These are phyloP conservation scores for Ctenicera cuprea DNA, from an alignment of 2,888 invertebrate genomes.

Conservation along the genomic window DNA sequence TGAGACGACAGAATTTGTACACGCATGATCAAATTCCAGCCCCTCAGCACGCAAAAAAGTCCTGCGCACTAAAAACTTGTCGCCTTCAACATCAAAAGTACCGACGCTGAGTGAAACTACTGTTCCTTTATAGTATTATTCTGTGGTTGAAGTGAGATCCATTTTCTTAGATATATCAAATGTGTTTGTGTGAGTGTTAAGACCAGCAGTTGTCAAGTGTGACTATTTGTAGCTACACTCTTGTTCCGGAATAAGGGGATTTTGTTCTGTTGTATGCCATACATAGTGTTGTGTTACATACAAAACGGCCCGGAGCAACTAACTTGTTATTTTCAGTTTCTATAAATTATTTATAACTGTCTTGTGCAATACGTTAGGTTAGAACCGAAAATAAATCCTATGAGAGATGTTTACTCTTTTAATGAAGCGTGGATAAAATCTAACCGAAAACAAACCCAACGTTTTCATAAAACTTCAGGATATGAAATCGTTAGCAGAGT, in stretches of 20 bases:
- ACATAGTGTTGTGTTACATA: neutral
- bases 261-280: neutral
- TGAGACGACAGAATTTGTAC: no score
- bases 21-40: no score
- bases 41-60: no score
- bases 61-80: no score
- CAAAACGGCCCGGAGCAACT: neutral
- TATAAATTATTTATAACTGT: conserved; percentile 13
- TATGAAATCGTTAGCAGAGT: no score
- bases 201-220: neutral
- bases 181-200: no score
- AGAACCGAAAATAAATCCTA: neutral
- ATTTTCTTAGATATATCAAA: no score
- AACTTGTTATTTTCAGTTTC: conserved; percentile 11
- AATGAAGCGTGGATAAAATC: neutral
- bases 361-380: conserved; percentile 2
- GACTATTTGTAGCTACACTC: no score
- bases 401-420: neutral
- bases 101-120: no score
- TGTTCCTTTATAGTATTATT: no score
- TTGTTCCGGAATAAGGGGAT: neutral
- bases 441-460: neutral
- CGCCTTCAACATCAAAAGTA: no score
- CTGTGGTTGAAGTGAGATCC: no score
- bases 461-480: neutral